Evolutionary conservation across 2,113 vertebrate species (phyloP), one percentile per base, ranked within the genome.

Genomic region (Sylvia atricapilla): DNA sequence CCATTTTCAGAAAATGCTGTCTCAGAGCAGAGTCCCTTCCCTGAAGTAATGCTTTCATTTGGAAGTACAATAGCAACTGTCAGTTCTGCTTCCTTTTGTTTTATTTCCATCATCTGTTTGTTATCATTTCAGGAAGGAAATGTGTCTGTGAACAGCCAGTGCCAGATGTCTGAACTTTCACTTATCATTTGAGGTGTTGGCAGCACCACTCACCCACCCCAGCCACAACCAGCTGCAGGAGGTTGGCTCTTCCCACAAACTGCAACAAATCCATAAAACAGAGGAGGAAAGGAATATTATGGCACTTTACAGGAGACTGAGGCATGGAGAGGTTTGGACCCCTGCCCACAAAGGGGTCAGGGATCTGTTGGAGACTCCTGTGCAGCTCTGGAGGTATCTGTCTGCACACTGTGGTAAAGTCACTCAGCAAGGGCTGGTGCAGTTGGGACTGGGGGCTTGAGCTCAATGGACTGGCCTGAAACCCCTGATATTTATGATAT

Each of bases 21-120:
- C 86, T 95, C 89, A 64, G 93, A 72, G 84, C 75, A 95, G 88
- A 95, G 85, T 66, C 73, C 69, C 49, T 95, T 90, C 56, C 70
- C 87, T 87, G 88, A 89, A 91, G 55, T 35, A 73, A 78, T 62
- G 63, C 72, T 84, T 93, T 95, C 70, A 87, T 63, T 95, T 73
- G 60, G 79, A 67, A 46, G 58, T 85, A 93, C 46, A 79, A 52
- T 8, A 53, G 47, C 52, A 75, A 60, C 60, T 41, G 53, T 50
- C 60, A 59, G 33, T 86, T 95, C 91, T 94, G 52, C 64, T 92
- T 79, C 52, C 66, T 11, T 91, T 87, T 81, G 59, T 37, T 89
- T 94, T 47, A 15, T 58, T 87, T 77, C 68, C 53, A 15, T 88
- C 78, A 75, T 58, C 76, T 68, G n/a, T 43, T 21, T 58, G 60